These are phyloP conservation scores for Limnephilus auricula DNA, from an alignment of 2,888 invertebrate species.

Conservation along the genomic window DNA sequence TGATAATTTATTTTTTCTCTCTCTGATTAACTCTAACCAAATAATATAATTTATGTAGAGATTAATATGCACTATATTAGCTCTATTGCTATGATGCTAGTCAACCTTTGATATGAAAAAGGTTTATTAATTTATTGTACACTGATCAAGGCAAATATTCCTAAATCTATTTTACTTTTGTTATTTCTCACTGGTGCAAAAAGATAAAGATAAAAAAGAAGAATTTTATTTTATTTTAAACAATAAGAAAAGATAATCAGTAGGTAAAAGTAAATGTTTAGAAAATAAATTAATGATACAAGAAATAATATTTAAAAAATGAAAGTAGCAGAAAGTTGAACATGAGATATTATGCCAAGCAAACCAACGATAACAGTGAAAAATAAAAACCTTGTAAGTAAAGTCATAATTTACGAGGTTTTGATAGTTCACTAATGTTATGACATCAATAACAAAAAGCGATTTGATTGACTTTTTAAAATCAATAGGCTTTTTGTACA, in stretches of 20 bases:
- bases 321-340: background rate
- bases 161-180: background rate
- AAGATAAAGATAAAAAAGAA: background rate
- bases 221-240: background rate
- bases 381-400: background rate
- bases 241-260: background rate
- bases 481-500: background rate
- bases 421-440: background rate
- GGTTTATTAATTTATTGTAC: background rate
- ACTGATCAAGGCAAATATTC: background rate
- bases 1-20: no score
- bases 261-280: background rate
- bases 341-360: background rate
- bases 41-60: no score
- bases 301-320: background rate
- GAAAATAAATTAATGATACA: background rate
- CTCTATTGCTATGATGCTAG: background rate
- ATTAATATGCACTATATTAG: background rate
- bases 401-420: background rate
- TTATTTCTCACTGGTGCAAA: background rate
- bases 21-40: no score
- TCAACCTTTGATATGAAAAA: background rate
- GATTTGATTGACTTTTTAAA: background rate
- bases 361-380: background rate
- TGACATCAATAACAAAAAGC: background rate